Conservation (phyloP, 2,797 vertebrate genomes). For the Benthosema pterotum region DNA sequence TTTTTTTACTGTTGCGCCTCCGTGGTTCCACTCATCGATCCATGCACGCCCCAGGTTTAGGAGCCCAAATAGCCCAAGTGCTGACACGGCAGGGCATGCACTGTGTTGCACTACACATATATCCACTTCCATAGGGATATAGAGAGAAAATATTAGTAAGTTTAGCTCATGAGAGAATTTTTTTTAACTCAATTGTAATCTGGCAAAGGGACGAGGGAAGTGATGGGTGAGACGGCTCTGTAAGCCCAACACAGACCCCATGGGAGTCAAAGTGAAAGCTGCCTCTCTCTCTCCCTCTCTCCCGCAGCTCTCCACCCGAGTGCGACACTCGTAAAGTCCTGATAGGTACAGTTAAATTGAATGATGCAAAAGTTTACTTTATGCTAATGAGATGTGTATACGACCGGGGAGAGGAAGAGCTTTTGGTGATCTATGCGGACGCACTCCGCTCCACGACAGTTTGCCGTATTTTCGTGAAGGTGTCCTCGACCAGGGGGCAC, state of each 20-base stretch:
- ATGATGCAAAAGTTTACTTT: conserved; percentile 55
- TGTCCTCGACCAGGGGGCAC: too few relatives aligned
- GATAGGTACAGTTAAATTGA: conserved; percentile 62
- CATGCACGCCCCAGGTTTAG: too few relatives aligned
- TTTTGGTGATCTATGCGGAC: too few relatives aligned
- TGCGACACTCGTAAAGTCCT: conserved; percentile 53
- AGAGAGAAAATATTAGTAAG: conserved; percentile 39
- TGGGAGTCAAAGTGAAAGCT: conserved; percentile 37
- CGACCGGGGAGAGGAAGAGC: conserved; percentile 25
- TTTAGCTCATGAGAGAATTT: not conserved
- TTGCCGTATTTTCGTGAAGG: too few relatives aligned
- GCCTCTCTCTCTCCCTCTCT: too few relatives aligned
- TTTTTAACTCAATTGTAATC: conserved; percentile 49
- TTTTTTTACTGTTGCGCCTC: too few relatives aligned
- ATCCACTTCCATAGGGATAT: conserved; percentile 45
- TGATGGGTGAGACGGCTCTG: not conserved
- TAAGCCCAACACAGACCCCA: not conserved
- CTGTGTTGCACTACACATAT: not conserved
- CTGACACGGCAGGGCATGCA: too few relatives aligned
- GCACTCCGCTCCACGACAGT: too few relatives aligned
- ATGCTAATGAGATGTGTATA: conserved; percentile 59
- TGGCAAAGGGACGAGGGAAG: conserved; percentile 3
- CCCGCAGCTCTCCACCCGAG: conserved; percentile 22
- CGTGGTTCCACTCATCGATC: too few relatives aligned
- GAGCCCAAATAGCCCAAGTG: too few relatives aligned